Conservation (phyloP, 2,888 invertebrate species). For the Conus canariensis region DNA sequence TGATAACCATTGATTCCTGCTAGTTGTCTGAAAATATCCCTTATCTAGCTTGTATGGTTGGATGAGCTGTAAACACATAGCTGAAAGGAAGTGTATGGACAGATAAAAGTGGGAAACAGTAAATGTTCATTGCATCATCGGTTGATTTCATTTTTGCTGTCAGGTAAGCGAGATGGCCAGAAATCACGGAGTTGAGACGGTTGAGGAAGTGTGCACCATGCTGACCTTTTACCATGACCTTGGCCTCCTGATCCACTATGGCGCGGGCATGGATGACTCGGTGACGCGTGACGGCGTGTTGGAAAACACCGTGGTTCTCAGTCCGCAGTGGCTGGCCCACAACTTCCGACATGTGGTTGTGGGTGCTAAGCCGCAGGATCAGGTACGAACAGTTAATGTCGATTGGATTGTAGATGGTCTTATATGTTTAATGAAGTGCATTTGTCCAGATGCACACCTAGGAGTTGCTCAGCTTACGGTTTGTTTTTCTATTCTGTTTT, state of each 20-base stretch:
- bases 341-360: slow-evolving; percentile 70
- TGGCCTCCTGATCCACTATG: slow-evolving; percentile 76
- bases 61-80: too few species aligned
- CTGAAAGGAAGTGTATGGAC: too few species aligned
- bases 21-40: too few species aligned
- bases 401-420: background rate
- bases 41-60: too few species aligned
- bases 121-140: background rate
- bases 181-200: slow-evolving; percentile 70
- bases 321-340: slow-evolving; percentile 78
- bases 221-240: slow-evolving; percentile 79
- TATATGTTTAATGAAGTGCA: too few species aligned
- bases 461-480: too few species aligned
- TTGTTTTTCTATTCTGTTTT: too few species aligned
- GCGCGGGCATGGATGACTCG: slow-evolving; percentile 51
- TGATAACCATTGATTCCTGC: too few species aligned
- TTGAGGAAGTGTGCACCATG: slow-evolving; percentile 75
- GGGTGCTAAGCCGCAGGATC: slow-evolving; percentile 56
- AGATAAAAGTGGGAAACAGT: too few species aligned
- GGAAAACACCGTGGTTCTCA: slow-evolving; percentile 76
- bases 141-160: background rate
- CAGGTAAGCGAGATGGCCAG: slow-evolving; percentile 76
- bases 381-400: slow-evolving; percentile 53
- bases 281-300: slow-evolving; percentile 68
- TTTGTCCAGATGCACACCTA: too few species aligned